These are phyloP conservation scores for Hypselothyrea guttata DNA, from an alignment of 2,888 invertebrate genomes.

Conservation along the genomic window DNA sequence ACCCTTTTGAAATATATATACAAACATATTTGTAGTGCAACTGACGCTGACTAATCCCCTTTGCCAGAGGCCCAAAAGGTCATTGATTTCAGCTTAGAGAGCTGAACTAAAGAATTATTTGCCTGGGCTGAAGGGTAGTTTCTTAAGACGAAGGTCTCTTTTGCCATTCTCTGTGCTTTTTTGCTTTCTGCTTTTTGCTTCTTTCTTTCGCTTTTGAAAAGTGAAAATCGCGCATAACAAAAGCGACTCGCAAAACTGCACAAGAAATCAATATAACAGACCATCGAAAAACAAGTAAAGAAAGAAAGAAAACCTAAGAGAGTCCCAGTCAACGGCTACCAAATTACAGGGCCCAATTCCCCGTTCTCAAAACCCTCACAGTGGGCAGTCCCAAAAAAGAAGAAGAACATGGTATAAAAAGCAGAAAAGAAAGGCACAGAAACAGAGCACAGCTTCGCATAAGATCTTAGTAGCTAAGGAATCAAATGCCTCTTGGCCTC, in stretches of 20 bases:
- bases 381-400: conserved; percentile 66
- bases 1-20: conserved; percentile 4
- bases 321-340: conserved; percentile 22
- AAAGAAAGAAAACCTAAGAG: conserved; percentile 19
- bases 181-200: conserved; percentile 13
- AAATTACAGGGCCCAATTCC: conserved; percentile 50
- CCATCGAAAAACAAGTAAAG: conserved; percentile 42
- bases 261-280: conserved; percentile 66
- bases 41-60: conserved; percentile 61
- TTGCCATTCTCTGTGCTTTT: conserved; percentile 21
- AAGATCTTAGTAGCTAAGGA: conserved; percentile 2
- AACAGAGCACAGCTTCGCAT: background rate
- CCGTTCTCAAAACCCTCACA: conserved; percentile 48
- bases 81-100: conserved; percentile 78
- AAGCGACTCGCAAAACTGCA: conserved; percentile 56
- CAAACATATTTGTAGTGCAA: conserved; percentile 31
- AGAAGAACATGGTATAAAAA: background rate
- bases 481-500: conserved; percentile 54
- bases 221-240: conserved; percentile 69
- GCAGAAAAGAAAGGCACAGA: too few species aligned
- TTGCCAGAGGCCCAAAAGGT: conserved; percentile 64
- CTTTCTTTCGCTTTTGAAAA: conserved; percentile 54
- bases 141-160: conserved; percentile 71
- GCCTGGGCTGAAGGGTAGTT: conserved; percentile 64
- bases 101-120: conserved; percentile 36